Evolutionary conservation across 1,140 invertebrate species (phyloP), one percentile per base, ranked within the genome.

Genomic region (Caenorhabditis briggsae): DNA sequence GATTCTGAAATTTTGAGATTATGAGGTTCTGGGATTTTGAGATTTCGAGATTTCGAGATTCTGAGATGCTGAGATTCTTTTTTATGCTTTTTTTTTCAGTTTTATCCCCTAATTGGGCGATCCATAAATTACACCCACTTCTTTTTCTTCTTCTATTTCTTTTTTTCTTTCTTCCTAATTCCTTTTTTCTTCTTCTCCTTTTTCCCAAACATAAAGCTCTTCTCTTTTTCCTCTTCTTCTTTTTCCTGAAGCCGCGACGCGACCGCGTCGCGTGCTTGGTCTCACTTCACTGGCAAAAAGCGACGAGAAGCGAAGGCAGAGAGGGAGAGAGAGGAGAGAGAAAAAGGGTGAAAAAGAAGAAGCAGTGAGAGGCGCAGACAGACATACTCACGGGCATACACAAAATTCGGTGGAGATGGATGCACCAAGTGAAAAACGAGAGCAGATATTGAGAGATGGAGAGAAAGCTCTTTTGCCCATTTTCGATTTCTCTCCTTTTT

Each of bases 351-450:
- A 48, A 14, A 43, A 11, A 14, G 16, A 33, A 20, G 43, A 25
- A n/a, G 16, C 16, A 53, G 50, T 53, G 50, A 48, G 64, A 70
- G 70, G 23, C 20, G 43, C 18, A 46, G 65, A 23, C 41, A 74
- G 61, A 14, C 16, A 74, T 6, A 74, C 33, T 0, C 16, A 5
- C 0, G 18, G 23, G 20, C 16, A n/a, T n/a, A 64, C 23, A 70
- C 9, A 33, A n/a, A 50, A n/a, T 18, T 46, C 20, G 8, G 50
- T 50, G 50, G 46, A 78, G 20, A 12, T 78, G 33, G 33, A 50
- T 78, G 70, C 70, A 50, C 70, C 70, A 43, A 50, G 43, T 11
- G 12, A 23, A 61, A 61, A 61, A 25, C 20, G n/a, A 20, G 59
- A 61, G 33, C 33, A 33, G 11, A 53, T 53, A 14, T 53, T 16